Conservation (phyloP, 2,113 vertebrate species). For the Atlantisia rogersi region DNA sequence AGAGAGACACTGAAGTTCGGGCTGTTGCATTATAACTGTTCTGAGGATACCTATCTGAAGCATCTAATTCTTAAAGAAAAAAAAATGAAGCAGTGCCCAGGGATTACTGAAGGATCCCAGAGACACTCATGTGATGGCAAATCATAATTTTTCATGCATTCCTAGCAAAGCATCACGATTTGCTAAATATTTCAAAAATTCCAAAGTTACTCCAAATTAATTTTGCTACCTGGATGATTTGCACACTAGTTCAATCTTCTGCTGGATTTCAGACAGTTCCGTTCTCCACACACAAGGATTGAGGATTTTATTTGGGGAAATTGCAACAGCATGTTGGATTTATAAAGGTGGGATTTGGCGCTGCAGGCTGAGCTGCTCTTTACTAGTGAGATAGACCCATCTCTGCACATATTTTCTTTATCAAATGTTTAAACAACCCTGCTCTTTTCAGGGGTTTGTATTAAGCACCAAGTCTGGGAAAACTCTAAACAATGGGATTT, state of each 20-base stretch:
- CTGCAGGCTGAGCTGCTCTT: neutral
- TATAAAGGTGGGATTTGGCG: neutral
- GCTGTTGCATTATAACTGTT: neutral
- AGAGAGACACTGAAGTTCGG: neutral
- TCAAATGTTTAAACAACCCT: slow-evolving; percentile 35
- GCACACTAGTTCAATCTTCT: neutral
- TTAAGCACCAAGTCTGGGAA: slow-evolving; percentile 20
- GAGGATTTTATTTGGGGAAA: neutral
- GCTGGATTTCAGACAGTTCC: neutral
- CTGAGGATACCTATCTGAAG: neutral
- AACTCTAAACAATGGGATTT: slow-evolving; percentile 51
- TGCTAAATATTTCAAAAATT: neutral
- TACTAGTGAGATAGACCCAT: neutral
- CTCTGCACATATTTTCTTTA: neutral
- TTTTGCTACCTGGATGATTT: neutral
- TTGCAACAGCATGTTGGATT: neutral
- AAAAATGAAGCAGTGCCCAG: neutral
- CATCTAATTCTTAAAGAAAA: neutral
- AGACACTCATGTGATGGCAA: neutral
- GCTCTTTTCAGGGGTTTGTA: neutral
- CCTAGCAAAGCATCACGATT: neutral
- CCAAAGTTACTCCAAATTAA: neutral
- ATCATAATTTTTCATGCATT: neutral
- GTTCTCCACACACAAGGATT: neutral
- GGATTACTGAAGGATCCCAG: neutral